Conservation (phyloP, 1,140 invertebrate genomes). For the Halesus radiatus region DNA sequence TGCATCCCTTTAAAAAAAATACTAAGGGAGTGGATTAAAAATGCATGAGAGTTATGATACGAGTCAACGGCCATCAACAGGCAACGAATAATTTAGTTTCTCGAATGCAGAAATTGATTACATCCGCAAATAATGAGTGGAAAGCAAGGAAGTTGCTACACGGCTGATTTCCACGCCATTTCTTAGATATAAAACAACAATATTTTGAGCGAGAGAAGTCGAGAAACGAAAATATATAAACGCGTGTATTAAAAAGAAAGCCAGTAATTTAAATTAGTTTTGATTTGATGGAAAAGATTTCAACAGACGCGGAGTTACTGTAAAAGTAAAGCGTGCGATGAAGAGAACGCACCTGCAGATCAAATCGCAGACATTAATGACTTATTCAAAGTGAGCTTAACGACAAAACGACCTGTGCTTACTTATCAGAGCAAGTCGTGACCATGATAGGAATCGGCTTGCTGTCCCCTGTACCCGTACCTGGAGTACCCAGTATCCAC, state of each 20-base stretch:
- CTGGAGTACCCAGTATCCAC: no score
- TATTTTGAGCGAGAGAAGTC: neutral
- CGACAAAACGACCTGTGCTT: constrained; percentile 3
- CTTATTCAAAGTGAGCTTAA: constrained; percentile 29
- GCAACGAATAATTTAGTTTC: no score
- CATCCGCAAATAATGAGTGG: no score
- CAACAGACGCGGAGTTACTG: neutral
- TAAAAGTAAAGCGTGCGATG: constrained; percentile 4
- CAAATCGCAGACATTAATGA: constrained; percentile 22
- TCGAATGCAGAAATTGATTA: no score
- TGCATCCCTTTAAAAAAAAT: no score
- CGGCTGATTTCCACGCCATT: neutral
- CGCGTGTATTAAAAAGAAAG: neutral
- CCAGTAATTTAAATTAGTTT: neutral
- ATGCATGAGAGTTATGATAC: no score
- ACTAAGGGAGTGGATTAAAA: no score
- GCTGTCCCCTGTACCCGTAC: no score
- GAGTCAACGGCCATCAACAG: no score
- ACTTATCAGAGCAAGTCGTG: constrained; percentile 36
- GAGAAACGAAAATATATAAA: neutral
- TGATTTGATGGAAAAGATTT: neutral
- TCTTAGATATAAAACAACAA: neutral
- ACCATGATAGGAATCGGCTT: constrained; percentile 3
- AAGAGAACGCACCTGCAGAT: constrained; percentile 17
- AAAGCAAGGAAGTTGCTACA: neutral